These are phyloP conservation scores for Athalia rosae DNA, from an alignment of 2,888 invertebrate genomes.

Conservation along the genomic window DNA sequence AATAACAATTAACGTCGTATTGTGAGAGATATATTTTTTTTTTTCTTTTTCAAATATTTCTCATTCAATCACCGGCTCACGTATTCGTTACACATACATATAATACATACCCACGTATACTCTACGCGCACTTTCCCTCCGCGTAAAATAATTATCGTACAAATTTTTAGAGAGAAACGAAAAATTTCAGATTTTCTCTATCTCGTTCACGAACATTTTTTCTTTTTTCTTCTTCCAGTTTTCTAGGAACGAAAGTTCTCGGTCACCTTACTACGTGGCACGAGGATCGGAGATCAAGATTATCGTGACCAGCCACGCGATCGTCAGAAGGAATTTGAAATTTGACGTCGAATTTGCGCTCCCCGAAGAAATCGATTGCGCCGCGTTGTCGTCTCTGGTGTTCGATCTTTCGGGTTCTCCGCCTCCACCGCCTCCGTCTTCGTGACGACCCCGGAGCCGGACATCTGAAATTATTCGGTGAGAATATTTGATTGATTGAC, in stretches of 20 bases:
- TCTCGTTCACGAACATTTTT: neutral
- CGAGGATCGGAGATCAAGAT: constrained; percentile 47
- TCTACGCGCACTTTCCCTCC: too few species aligned
- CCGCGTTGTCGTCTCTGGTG: constrained; percentile 64
- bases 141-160: too few species aligned
- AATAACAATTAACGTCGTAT: too few species aligned
- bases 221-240: neutral
- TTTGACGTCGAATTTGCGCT: constrained; percentile 53
- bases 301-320: constrained; percentile 56
- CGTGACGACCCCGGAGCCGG: constrained; percentile 52
- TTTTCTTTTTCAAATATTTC: too few species aligned
- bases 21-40: too few species aligned
- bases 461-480: constrained; percentile 49
- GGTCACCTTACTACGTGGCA: constrained; percentile 54
- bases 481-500: neutral
- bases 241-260: neutral
- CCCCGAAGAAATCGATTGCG: constrained; percentile 68
- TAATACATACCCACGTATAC: too few species aligned
- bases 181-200: neutral
- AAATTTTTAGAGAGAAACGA: neutral
- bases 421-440: constrained; percentile 53
- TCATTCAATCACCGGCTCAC: too few species aligned
- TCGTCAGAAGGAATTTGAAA: constrained; percentile 49
- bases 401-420: constrained; percentile 45
- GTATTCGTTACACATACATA: too few species aligned